These are phyloP conservation scores for Hypolimnas misippus DNA, from an alignment of 2,888 invertebrate genomes.

Conservation along the genomic window DNA sequence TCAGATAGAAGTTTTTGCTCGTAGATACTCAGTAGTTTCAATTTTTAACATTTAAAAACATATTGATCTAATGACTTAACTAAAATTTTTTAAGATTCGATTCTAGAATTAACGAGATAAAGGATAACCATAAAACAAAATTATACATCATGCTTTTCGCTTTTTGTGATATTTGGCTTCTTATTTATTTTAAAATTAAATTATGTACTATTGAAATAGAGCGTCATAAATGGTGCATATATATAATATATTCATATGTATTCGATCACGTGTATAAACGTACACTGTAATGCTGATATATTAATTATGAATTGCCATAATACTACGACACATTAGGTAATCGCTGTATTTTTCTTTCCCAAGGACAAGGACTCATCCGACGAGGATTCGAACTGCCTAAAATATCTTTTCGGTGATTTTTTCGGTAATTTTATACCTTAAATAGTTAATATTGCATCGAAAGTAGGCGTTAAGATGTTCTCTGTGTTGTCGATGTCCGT, in stretches of 20 bases:
- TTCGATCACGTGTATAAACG: slow-evolving; percentile 52
- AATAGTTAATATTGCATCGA: slow-evolving; percentile 53
- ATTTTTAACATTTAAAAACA: slow-evolving; percentile 30
- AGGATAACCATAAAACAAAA: slow-evolving; percentile 20
- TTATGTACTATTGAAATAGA: slow-evolving; percentile 40
- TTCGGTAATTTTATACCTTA: slow-evolving; percentile 81
- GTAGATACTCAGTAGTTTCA: slow-evolving; percentile 76
- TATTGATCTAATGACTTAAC: slow-evolving; percentile 27
- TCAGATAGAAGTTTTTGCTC: slow-evolving; percentile 60
- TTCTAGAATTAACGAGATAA: slow-evolving; percentile 13
- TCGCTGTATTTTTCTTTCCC: slow-evolving; percentile 69
- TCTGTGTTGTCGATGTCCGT: slow-evolving; percentile 75
- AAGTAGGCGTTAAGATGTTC: slow-evolving; percentile 66
- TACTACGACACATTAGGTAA: slow-evolving; percentile 46
- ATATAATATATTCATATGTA: slow-evolving; percentile 37
- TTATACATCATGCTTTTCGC: slow-evolving; percentile 64
- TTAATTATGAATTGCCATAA: slow-evolving; percentile 37
- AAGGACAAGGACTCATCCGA: slow-evolving; percentile 79
- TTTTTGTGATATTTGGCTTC: slow-evolving; percentile 81
- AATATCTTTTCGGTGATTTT: slow-evolving; percentile 87
- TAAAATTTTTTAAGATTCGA: slow-evolving; percentile 16
- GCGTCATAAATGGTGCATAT: slow-evolving; percentile 27
- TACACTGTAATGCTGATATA: slow-evolving; percentile 46
- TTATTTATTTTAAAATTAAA: slow-evolving; percentile 68
- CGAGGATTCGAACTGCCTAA: slow-evolving; percentile 87